These are phyloP conservation scores for Notolabrus celidotus DNA, from an alignment of 2,797 vertebrate genomes.

Conservation along the genomic window DNA sequence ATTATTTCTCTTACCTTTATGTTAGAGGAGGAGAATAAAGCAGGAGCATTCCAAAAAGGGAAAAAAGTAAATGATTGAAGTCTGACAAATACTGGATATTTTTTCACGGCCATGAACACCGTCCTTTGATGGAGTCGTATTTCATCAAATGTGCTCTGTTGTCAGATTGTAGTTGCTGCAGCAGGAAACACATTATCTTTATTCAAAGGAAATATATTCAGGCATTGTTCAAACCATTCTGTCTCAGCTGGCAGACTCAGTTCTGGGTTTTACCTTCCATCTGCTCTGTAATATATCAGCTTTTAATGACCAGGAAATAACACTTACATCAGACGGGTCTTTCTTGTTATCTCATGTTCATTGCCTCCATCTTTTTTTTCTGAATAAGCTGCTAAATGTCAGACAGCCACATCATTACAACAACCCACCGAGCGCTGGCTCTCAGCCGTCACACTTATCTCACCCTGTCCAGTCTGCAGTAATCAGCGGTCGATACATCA, in stretches of 20 bases:
- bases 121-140: background rate
- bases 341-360: conserved; percentile 32
- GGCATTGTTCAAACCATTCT: background rate
- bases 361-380: conserved; percentile 24
- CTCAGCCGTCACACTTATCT: conserved; percentile 47
- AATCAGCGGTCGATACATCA: conserved; percentile 47
- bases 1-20: no score
- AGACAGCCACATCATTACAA: conserved; percentile 39
- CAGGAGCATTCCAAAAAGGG: no score
- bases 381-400: no score
- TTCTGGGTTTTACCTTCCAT: background rate
- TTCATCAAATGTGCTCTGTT: background rate
- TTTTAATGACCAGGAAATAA: conserved; percentile 19
- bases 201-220: background rate
- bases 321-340: conserved; percentile 14
- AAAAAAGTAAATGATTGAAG: no score
- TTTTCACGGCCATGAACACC: no score
- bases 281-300: conserved; percentile 1
- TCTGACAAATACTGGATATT: no score
- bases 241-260: background rate
- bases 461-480: conserved; percentile 28
- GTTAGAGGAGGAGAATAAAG: no score
- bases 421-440: conserved; percentile 27
- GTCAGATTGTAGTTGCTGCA: background rate
- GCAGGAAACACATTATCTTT: background rate